phyloP scores from a whole-genome alignment of 2,113 vertebrate species.

The Ursus arctos region DNA sequence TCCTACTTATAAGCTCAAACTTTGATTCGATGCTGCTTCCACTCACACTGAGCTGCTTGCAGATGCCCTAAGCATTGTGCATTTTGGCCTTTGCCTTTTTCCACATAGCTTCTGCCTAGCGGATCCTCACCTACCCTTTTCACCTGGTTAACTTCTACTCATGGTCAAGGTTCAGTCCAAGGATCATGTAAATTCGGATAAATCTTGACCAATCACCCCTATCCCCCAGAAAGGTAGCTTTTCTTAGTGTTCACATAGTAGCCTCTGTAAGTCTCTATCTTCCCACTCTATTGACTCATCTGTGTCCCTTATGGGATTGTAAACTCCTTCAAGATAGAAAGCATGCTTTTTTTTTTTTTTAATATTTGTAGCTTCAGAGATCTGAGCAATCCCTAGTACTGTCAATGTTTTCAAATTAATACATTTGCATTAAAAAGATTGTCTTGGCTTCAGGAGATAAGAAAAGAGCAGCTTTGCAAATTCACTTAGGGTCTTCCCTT shows the following conservation, averaged over 20 bases:
- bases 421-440: background rate
- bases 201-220: background rate
- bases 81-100: background rate
- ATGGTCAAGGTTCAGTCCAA: background rate
- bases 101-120: background rate
- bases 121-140: background rate
- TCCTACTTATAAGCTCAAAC: background rate
- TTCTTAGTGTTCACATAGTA: background rate
- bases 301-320: background rate
- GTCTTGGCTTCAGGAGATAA: background rate
- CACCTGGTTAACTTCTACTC: background rate
- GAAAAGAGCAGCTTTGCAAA: background rate
- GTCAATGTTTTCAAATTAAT: slow-evolving; percentile 23
- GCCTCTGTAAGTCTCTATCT: background rate
- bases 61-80: background rate
- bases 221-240: background rate
- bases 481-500: background rate
- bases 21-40: background rate
- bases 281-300: background rate
- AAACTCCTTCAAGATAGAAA: background rate
- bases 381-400: background rate
- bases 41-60: background rate
- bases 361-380: background rate
- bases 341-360: background rate
- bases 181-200: background rate